A percentile compares a stretch with the other conserved stretches of the same genome.
Evolutionary conservation across 2,888 invertebrate species (phyloP).

Genomic region (Leptogaster cylindrica): DNA sequence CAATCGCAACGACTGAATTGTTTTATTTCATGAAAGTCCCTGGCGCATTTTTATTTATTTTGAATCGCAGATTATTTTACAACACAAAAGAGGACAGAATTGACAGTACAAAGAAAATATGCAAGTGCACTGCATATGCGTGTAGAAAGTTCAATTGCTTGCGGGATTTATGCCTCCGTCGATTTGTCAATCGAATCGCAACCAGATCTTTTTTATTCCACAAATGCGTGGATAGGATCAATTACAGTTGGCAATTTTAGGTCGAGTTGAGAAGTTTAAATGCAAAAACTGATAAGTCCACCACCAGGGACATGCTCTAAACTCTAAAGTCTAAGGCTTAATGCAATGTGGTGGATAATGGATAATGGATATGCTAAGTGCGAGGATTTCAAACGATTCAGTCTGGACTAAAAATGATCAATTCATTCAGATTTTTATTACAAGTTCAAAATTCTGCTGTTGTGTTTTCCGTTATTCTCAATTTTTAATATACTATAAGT

Average conservation of each 20-base stretch:
- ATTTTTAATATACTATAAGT: no score
- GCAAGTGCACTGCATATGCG: background rate
- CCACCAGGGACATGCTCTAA: no score
- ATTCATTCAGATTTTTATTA: no score
- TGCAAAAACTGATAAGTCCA: background rate
- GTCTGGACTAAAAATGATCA: no score
- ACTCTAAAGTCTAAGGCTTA: no score
- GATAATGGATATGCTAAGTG: no score
- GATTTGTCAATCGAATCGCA: conserved; percentile 30
- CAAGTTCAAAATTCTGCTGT: no score
- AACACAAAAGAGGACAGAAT: background rate
- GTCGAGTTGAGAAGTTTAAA: conserved; percentile 1
- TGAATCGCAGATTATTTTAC: conserved; percentile 16
- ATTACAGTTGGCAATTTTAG: conserved; percentile 18
- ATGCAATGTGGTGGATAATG: no score
- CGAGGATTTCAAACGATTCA: no score
- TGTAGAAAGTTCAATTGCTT: conserved; percentile 28
- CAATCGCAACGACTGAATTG: conserved; percentile 1
- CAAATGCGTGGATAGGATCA: background rate
- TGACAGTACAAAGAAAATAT: conserved; percentile 8
- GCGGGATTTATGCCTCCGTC: background rate
- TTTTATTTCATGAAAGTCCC: conserved; percentile 13
- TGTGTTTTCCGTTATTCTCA: no score
- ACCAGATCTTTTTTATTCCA: conserved; percentile 17
- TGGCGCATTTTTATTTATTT: background rate